Percentiles rank a stretch among this genome's conserved stretches.
Evolutionary conservation across 53 echinoderm and acorn worm species (phyloP).

Genomic region (Paelopatides confundens): DNA sequence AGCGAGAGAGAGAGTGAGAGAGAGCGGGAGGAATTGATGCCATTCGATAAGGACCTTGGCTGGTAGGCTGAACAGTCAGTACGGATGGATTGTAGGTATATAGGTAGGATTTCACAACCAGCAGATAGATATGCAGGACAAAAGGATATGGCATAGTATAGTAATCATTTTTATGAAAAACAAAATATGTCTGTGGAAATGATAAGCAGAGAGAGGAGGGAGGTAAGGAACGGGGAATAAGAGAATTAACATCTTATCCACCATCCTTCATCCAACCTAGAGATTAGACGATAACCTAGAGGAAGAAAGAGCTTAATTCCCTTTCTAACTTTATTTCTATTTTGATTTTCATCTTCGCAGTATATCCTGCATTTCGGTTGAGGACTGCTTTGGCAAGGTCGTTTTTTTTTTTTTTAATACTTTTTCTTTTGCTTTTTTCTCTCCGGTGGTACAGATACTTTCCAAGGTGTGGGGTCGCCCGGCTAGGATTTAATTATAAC

Average conservation of each 20-base stretch:
- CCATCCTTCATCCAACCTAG: background rate
- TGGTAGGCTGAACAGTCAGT: background rate
- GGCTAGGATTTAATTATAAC: constrained; percentile 37
- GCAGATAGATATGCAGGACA: background rate
- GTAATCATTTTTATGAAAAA: background rate
- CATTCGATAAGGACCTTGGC: background rate
- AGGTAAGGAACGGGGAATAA: background rate
- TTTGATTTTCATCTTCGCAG: background rate
- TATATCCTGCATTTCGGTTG: background rate
- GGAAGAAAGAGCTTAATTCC: no score
- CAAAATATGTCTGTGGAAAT: background rate
- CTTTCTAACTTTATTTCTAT: background rate
- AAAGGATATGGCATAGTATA: background rate
- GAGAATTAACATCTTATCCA: background rate
- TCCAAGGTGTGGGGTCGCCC: constrained; percentile 27
- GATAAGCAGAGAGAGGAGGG: background rate
- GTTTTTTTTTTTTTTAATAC: background rate
- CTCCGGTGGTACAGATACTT: background rate
- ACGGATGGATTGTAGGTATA: constrained; percentile 1
- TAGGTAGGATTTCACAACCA: background rate
- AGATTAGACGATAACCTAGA: background rate
- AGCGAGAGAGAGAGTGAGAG: background rate
- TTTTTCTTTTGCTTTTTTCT: background rate
- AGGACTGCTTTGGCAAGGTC: background rate
- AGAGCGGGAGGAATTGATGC: background rate